Conservation (phyloP, 2,113 vertebrate genomes). For the Pterocles gutturalis region DNA sequence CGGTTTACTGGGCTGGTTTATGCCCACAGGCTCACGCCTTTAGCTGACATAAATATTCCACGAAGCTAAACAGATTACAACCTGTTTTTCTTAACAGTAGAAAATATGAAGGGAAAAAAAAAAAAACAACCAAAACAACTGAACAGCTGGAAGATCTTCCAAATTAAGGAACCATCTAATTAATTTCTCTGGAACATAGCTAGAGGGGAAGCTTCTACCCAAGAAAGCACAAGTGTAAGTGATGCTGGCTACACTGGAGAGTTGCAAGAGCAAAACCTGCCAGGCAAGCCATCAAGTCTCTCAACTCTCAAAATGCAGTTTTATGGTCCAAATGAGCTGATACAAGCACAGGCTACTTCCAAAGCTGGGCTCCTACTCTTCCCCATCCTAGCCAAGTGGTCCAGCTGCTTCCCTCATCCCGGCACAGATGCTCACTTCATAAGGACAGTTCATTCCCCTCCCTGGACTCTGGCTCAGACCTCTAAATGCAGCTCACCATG, state of each 20-base stretch:
- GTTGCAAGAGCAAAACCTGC: not conserved
- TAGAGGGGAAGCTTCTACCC: not conserved
- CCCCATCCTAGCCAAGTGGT: not conserved
- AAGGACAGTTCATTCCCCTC: not conserved
- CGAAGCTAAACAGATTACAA: not conserved
- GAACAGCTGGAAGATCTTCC: not conserved
- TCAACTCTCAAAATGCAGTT: not conserved
- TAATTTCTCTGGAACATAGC: constrained; percentile 23
- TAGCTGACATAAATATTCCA: constrained; percentile 29
- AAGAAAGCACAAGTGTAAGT: not conserved
- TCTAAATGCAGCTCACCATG: not conserved
- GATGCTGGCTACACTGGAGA: not conserved
- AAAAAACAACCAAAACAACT: not conserved
- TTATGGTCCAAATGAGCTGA: not conserved
- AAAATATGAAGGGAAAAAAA: not conserved
- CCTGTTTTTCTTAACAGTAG: not conserved
- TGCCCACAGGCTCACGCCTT: not conserved
- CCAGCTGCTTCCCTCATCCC: not conserved
- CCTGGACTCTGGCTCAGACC: not conserved
- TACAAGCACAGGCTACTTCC: not conserved
- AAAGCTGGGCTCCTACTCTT: not conserved
- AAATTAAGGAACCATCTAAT: constrained; percentile 1
- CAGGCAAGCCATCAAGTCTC: not conserved
- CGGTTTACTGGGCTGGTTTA: not conserved
- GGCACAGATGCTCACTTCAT: not conserved